Evolutionary conservation across 2,113 vertebrate genomes (phyloP).

Genomic region (sheep (Ovis aries)): DNA sequence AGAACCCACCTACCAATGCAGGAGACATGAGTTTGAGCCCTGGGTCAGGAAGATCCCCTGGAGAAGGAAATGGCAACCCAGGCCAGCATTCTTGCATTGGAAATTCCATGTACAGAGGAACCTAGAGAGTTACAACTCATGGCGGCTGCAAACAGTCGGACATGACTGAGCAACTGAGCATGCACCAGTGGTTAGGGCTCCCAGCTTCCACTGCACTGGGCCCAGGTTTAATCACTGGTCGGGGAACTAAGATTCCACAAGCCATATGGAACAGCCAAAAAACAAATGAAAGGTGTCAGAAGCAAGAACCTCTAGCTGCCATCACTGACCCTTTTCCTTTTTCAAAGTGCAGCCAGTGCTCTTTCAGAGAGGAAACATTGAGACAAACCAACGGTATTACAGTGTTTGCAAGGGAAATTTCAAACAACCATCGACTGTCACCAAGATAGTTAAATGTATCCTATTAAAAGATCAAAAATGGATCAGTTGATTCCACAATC

Average conservation of each 20-base stretch:
- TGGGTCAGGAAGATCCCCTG: not conserved
- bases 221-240: not conserved
- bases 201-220: not conserved
- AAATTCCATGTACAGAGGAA: not conserved
- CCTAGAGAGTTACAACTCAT: not conserved
- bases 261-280: not conserved
- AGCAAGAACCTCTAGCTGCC: not conserved
- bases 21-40: not conserved
- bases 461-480: slow-evolving; percentile 27
- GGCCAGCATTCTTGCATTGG: not conserved
- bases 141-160: not conserved
- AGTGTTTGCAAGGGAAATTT: slow-evolving; percentile 48
- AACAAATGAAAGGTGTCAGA: fast-evolving
- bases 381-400: not conserved
- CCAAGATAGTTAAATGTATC: not conserved
- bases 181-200: not conserved
- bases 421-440: not conserved
- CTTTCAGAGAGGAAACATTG: not conserved
- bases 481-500: slow-evolving; percentile 34
- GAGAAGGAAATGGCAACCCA: not conserved
- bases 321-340: not conserved
- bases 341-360: not conserved
- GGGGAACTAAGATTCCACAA: not conserved
- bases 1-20: not conserved
- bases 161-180: not conserved